phyloP scores from a whole-genome alignment of 2,888 invertebrate genomes.

The Ormyrus thymus region DNA sequence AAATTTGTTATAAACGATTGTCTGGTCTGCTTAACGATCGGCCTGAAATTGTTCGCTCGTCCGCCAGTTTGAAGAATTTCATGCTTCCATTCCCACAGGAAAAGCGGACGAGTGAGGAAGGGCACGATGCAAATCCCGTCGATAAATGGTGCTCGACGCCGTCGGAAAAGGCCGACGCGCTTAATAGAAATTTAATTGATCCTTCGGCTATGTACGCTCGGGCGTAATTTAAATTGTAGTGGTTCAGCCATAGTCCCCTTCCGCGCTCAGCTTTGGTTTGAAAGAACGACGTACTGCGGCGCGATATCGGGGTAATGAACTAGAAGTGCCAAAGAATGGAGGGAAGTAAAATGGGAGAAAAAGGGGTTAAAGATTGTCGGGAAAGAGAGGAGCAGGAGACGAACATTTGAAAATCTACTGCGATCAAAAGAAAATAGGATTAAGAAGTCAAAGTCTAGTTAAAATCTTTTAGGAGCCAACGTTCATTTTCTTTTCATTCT shows the following conservation, averaged over 20 bases:
- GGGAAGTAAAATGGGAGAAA: conserved; percentile 2
- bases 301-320: conserved; percentile 48
- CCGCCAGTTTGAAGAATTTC: conserved; percentile 33
- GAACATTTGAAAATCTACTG: conserved; percentile 4
- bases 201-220: conserved; percentile 70
- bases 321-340: conserved; percentile 36
- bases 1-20: too few relatives aligned
- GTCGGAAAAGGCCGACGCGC: conserved; percentile 64
- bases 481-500: not conserved
- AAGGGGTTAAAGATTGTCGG: not conserved
- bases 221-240: conserved; percentile 71
- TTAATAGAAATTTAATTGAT: conserved; percentile 74
- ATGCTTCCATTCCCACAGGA: conserved; percentile 31
- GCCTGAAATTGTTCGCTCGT: not conserved
- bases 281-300: conserved; percentile 29
- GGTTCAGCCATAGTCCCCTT: conserved; percentile 36
- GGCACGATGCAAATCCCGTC: conserved; percentile 61
- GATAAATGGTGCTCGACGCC: conserved; percentile 65
- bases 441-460: conserved; percentile 3
- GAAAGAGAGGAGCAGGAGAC: not conserved
- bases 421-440: conserved; percentile 8
- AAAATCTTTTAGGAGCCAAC: not conserved
- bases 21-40: not conserved
- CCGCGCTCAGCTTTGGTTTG: conserved; percentile 4
- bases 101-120: not conserved